Evolutionary conservation across 2,797 vertebrate species (phyloP).

Genomic region (Sebastes oblongus): DNA sequence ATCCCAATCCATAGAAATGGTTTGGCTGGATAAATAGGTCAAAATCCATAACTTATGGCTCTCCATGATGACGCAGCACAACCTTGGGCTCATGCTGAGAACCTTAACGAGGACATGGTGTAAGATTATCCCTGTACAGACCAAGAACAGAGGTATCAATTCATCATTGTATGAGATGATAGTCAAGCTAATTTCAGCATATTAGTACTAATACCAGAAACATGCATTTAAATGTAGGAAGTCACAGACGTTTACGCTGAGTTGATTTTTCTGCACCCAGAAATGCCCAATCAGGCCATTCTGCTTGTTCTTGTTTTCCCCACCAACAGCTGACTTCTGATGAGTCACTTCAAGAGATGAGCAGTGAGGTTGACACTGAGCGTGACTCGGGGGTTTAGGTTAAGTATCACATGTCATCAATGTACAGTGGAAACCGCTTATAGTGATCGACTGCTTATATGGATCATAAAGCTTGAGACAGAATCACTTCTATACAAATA

Average conservation of each 20-base stretch:
- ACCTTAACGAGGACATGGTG: constrained; percentile 15
- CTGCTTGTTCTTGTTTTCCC: not conserved
- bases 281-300: constrained; percentile 8
- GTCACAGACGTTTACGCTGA: constrained; percentile 1
- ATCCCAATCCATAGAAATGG: constrained; percentile 10
- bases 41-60: constrained; percentile 29
- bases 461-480: no score
- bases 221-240: not conserved
- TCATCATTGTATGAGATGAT: not conserved
- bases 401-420: constrained; percentile 15
- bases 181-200: not conserved
- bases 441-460: no score
- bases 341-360: constrained; percentile 34
- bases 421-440: not conserved
- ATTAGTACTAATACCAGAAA: not conserved
- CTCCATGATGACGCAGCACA: constrained; percentile 17
- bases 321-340: constrained; percentile 18
- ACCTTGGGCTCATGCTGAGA: constrained; percentile 28
- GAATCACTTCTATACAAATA: no score
- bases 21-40: constrained; percentile 47
- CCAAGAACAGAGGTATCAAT: not conserved
- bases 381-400: not conserved
- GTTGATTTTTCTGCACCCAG: not conserved
- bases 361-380: not conserved
- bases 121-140: not conserved